These are phyloP conservation scores for Oenanthe oenanthe DNA, from an alignment of 2,113 vertebrate genomes.

Conservation along the genomic window DNA sequence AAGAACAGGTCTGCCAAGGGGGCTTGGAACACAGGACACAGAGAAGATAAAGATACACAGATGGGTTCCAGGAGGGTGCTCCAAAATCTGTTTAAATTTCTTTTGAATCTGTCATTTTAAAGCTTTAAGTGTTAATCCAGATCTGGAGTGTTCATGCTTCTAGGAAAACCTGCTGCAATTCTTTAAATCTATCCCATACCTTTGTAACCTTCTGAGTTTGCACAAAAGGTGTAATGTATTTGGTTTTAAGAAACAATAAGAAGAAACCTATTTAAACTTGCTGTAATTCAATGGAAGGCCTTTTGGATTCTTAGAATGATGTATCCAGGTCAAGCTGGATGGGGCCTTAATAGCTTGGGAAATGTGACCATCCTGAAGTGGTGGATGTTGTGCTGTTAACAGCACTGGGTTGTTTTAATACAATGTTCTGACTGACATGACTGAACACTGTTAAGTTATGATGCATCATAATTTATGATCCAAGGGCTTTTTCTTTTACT, in stretches of 20 bases:
- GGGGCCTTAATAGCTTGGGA: neutral
- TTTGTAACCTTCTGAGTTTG: neutral
- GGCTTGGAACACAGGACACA: neutral
- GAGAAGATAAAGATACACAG: neutral
- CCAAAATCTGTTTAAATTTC: neutral
- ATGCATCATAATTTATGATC: neutral
- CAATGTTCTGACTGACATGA: neutral
- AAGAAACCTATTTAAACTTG: neutral
- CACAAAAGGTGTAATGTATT: neutral
- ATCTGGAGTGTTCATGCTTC: neutral
- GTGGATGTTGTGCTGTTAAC: neutral
- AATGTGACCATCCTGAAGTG: neutral
- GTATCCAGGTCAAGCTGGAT: neutral
- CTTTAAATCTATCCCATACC: neutral
- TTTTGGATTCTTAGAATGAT: neutral
- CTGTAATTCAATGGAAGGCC: neutral
- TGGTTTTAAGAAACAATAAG: neutral
- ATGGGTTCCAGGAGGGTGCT: neutral
- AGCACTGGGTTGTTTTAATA: neutral
- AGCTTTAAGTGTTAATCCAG: neutral
- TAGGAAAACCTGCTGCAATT: neutral
- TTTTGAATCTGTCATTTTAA: neutral
- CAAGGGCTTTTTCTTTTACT: neutral
- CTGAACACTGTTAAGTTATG: neutral
- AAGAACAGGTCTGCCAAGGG: neutral